These are phyloP conservation scores for Chlorodrepanis virens DNA, from an alignment of 2,113 vertebrate genomes.

Conservation along the genomic window DNA sequence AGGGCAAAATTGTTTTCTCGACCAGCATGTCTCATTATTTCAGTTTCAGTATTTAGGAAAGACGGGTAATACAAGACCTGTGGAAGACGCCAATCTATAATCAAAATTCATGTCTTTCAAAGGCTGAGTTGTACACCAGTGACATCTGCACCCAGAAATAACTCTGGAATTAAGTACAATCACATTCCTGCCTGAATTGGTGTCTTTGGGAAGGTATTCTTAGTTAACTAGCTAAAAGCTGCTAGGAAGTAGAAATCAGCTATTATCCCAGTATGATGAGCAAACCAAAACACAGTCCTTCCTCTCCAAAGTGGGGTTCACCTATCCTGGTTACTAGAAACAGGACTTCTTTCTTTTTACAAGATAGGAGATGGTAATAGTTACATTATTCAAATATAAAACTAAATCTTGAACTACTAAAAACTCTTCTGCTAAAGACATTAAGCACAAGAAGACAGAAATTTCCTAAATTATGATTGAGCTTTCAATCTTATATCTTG, in stretches of 20 bases:
- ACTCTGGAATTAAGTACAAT: slow-evolving; percentile 6
- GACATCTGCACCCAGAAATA: neutral
- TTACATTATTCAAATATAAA: neutral
- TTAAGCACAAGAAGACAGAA: neutral
- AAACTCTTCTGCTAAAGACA: neutral
- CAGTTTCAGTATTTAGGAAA: slow-evolving; percentile 12
- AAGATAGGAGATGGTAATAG: neutral
- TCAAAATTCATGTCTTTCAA: neutral
- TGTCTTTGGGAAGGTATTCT: neutral
- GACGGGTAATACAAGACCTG: neutral
- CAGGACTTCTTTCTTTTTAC: neutral
- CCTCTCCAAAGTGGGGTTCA: neutral
- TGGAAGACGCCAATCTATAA: neutral
- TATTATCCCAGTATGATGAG: neutral
- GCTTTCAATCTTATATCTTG: neutral
- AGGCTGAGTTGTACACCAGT: neutral
- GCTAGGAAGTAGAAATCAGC: neutral
- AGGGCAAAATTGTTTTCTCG: neutral
- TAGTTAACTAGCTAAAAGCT: neutral
- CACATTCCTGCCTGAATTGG: neutral
- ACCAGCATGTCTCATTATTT: neutral
- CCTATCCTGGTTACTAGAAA: neutral
- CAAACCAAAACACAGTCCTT: neutral
- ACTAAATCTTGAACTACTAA: neutral
- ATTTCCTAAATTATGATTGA: neutral